Conservation (phyloP, 23 tunicate genomes). For the Halocynthia aurantium region DNA sequence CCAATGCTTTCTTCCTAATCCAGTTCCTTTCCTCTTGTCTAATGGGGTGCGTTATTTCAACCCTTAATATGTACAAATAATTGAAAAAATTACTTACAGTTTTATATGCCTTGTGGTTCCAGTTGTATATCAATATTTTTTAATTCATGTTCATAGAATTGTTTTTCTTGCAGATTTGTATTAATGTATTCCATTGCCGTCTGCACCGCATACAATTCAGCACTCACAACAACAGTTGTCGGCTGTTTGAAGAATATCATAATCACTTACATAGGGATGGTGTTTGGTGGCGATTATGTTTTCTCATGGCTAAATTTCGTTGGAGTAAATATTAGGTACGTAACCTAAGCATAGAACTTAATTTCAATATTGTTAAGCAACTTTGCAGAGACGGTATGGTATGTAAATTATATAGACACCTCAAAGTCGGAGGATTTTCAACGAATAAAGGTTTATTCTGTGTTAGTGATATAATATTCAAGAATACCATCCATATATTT, state of each 20-base stretch:
- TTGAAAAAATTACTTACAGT: not conserved
- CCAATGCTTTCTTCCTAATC: conserved; percentile 40
- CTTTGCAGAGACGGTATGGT: no score
- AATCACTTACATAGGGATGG: conserved; percentile 93
- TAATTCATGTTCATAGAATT: not conserved
- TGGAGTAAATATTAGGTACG: conserved; percentile 92
- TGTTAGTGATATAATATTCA: no score
- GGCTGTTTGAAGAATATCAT: conserved; percentile 94
- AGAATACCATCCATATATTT: no score
- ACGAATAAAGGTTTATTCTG: no score
- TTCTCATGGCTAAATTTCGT: conserved; percentile 91
- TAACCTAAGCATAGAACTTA: not conserved
- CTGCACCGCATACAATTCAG: conserved; percentile 88
- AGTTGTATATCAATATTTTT: not conserved
- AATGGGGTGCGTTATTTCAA: conserved; percentile 69
- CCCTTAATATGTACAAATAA: not conserved
- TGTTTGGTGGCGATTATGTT: conserved; percentile 94
- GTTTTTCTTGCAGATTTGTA: conserved; percentile 38
- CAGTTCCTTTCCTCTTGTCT: conserved; percentile 72
- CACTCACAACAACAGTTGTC: conserved; percentile 95
- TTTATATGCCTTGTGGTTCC: conserved; percentile 2
- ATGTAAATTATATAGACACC: no score
- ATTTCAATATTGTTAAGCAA: no score
- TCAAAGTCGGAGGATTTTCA: no score
- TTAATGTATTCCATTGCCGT: conserved; percentile 79